A percentile compares a stretch with the other conserved stretches of the same genome.
phyloP scores from a whole-genome alignment of 2,797 vertebrate genomes.

The Syndactyla subalaris region DNA sequence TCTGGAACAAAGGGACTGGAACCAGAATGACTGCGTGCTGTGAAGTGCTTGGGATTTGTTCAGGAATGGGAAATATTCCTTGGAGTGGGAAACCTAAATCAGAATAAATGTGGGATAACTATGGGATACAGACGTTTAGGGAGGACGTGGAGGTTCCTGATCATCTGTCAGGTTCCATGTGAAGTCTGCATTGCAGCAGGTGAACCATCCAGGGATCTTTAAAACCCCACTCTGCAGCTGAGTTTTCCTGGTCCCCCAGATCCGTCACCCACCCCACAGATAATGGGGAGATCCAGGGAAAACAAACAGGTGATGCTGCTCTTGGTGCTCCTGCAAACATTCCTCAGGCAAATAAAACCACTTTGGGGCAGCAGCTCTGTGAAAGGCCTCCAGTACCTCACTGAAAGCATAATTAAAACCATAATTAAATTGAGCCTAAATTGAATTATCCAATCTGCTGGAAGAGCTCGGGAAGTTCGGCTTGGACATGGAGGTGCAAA shows the following conservation, averaged over 20 bases:
- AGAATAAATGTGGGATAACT: accelerated
- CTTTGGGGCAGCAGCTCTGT: background rate
- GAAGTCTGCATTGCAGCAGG: background rate
- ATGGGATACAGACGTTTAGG: accelerated
- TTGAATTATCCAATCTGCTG: background rate
- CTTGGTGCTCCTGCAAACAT: background rate
- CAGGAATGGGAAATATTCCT: background rate
- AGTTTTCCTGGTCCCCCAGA: accelerated
- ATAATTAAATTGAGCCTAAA: background rate
- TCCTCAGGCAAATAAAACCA: background rate
- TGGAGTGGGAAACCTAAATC: background rate
- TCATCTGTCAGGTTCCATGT: accelerated
- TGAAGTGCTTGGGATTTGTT: background rate
- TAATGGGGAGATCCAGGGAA: accelerated
- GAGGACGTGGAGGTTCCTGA: background rate
- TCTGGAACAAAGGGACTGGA: background rate
- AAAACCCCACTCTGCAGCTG: background rate
- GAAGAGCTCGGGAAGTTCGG: background rate
- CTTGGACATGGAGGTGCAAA: background rate
- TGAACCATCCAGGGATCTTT: background rate
- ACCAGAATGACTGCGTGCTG: accelerated
- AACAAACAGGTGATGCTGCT: background rate
- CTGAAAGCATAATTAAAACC: background rate
- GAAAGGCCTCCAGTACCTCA: background rate
- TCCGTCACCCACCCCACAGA: accelerated